These are phyloP conservation scores for Gonioctena quinquepunctata DNA, from an alignment of 1,140 invertebrate genomes.

Conservation along the genomic window DNA sequence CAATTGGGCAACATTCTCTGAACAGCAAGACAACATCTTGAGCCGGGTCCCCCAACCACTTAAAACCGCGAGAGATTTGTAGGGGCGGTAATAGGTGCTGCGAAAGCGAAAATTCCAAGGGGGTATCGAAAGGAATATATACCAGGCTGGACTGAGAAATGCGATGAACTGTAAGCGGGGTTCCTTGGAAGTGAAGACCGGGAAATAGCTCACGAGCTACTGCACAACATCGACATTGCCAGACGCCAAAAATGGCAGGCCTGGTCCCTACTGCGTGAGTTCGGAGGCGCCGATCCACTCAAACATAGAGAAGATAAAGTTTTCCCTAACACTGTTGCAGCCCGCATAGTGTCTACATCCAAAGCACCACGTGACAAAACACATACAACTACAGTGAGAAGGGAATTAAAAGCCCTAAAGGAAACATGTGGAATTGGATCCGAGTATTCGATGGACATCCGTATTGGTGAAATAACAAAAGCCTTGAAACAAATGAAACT, in stretches of 20 bases:
- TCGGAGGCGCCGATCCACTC: not conserved
- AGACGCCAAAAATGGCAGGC: constrained; percentile 9
- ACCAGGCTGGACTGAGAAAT: not conserved
- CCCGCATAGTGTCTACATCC: not conserved
- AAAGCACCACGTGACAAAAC: too few species aligned
- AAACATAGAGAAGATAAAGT: not conserved
- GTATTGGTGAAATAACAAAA: too few species aligned
- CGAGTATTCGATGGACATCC: too few species aligned
- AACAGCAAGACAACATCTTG: constrained; percentile 16
- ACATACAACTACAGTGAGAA: too few species aligned
- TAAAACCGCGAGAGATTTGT: constrained; percentile 20
- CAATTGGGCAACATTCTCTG: constrained; percentile 16
- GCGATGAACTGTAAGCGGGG: not conserved
- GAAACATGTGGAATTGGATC: too few species aligned
- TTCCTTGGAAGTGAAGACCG: not conserved
- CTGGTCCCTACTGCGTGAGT: not conserved
- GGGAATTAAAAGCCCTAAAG: too few species aligned
- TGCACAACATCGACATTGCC: not conserved
- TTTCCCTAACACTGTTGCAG: not conserved
- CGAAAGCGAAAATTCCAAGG: constrained; percentile 23
- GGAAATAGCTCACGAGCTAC: not conserved
- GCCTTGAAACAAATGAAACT: too few species aligned
- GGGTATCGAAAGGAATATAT: too few species aligned
- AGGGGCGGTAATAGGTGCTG: constrained; percentile 11
- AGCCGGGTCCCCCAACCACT: constrained; percentile 14